Base-by-base conservation (phyloP, 2,888 invertebrate genomes). In the Quadriops clusia region DNA sequence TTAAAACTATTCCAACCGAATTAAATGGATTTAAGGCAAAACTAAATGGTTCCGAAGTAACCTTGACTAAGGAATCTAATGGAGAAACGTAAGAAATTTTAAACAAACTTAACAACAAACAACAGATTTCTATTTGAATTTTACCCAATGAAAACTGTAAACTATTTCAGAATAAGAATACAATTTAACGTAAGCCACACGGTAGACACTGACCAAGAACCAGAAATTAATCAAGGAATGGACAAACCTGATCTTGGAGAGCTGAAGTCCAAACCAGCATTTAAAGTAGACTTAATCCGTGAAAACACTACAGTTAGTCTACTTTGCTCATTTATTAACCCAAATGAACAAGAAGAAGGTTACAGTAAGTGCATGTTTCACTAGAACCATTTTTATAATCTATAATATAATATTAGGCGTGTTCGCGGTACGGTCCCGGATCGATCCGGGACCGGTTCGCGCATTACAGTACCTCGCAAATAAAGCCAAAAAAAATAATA, bases 121-220 rank as follows among this genome's bases (percentile, higher is more conserved):
- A 12, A 31, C 14, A 29, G 10, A 15, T n/a, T n/a, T n/a, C n/a
- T n/a, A n/a, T n/a, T n/a, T n/a, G n/a, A n/a, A n/a, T n/a, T n/a
- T n/a, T n/a, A n/a, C n/a, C n/a, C n/a, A n/a, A n/a, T 5, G 23
- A 7, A 7, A 23, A n/a, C 23, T 7, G 8, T 28, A n/a, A n/a
- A 4, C 14, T 11, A 30, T 59, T 61, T 14, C 49, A 84, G 83
- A 39, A 71, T 90, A 38, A 70, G 68, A 28, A 72, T 95, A 23
- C 77, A 72, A 32, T 84, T 94, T 58, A 94, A 93, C 56, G 83
- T 97, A 1, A 97, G 95, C 59, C 90, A 94, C 60, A 85, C 91
- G 0, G 93, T 95, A 1, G 90, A 93, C 54, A 70, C 85, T 1
- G 86, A 86, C 29, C 52, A 70, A 3, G 80, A 78, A 26, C 70